Evolutionary conservation across 2,797 vertebrate species (phyloP).

Genomic region (Peromyscus aztecus): DNA sequence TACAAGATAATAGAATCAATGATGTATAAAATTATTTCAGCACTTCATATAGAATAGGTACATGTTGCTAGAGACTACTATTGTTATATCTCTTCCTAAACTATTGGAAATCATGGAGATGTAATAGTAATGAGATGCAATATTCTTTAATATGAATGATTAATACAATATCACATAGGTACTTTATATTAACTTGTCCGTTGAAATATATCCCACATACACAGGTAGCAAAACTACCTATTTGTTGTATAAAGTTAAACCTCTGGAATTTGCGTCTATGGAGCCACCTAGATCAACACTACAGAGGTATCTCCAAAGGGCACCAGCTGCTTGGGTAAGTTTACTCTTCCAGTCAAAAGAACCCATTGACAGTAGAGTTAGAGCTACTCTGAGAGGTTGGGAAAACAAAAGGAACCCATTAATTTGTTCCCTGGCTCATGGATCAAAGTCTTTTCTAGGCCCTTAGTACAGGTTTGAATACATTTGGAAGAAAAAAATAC

Average conservation of each 20-base stretch:
- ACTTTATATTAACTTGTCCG: neutral
- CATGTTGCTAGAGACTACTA: neutral
- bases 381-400: neutral
- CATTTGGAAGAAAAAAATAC: constrained; percentile 5
- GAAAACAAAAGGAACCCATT: constrained; percentile 20
- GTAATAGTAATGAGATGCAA: neutral
- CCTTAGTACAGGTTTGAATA: neutral
- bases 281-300: neutral
- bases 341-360: neutral
- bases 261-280: neutral
- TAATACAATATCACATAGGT: neutral
- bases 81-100: neutral
- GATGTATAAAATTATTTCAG: neutral
- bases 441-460: neutral
- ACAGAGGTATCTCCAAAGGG: neutral
- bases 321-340: neutral
- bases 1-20: neutral
- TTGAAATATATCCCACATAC: neutral
- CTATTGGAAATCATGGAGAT: neutral
- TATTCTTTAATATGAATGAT: neutral
- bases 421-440: neutral
- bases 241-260: neutral
- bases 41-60: neutral
- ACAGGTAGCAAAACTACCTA: neutral
- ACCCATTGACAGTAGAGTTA: neutral